Base-by-base conservation (phyloP, 2,888 invertebrate species). In the Pasiphila rectangulata region DNA sequence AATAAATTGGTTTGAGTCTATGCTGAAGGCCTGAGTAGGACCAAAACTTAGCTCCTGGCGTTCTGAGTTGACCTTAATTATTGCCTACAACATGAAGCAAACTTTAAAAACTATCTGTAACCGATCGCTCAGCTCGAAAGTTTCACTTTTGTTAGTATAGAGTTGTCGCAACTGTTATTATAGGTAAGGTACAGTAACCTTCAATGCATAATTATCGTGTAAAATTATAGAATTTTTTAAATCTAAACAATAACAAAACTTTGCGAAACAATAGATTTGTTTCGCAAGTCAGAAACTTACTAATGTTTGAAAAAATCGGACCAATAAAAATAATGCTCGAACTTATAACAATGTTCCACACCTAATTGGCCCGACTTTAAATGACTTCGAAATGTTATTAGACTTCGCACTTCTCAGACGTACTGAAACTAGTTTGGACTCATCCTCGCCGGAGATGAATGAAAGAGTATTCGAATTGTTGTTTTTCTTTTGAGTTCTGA, bases 311-410 rank as follows among this genome's bases (percentile, higher is more conserved):
- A 9, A 44, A 44, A 49, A 25, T 24, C 32, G 10, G 35, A 34
- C 24, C 41, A 44, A 47, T 40, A 48, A 47, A 36, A 51, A 57
- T 47, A 54, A 32, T 35, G 39, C 27, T 42, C 10, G 24, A 54
- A 48, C 49, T 59, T 56, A 46, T 54, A 53, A 57, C 57, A 41
- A 46, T 47, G 42, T 62, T 46, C 43, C 42, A 55, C 49, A 56
- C 51, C 56, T 59, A 56, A 63, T 61, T n/a, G n/a, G 59, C 57
- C 58, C 17, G 52, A 67, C 67, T 70, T 72, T 61, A 61, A 64
- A 69, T 69, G 64, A 69, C 73, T 75, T 72, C 48, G 60, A 58
- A 71, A 69, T 61, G 61, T 68, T 36, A 42, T 42, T 17, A 39
- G 39, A 41, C 40, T 30, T 38, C 12, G 27, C 57, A 48, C 57